phyloP scores from a whole-genome alignment of 2,888 invertebrate species.

The Sinopyrophorus schimmeli region DNA sequence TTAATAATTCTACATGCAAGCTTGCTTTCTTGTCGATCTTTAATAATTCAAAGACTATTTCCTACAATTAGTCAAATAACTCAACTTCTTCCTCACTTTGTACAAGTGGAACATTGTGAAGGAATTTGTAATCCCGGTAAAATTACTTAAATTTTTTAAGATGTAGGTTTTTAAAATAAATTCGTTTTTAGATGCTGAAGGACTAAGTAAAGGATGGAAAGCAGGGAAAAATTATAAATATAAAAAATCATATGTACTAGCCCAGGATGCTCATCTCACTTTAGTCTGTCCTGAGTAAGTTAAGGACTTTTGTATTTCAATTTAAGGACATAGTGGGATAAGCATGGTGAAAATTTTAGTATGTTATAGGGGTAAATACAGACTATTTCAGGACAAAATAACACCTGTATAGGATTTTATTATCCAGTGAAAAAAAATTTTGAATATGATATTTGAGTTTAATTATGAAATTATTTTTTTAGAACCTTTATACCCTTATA shows the following conservation, averaged over 20 bases:
- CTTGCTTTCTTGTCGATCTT: constrained; percentile 56
- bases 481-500: too few relatives aligned
- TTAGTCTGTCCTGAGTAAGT: constrained; percentile 61
- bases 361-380: too few relatives aligned
- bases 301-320: background rate
- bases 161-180: too few relatives aligned
- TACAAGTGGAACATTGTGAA: constrained; percentile 51
- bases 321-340: background rate
- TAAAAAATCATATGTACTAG: constrained; percentile 56
- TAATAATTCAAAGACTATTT: constrained; percentile 52
- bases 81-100: constrained; percentile 58
- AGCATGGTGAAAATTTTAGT: too few relatives aligned
- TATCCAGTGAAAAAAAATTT: too few relatives aligned
- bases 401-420: too few relatives aligned
- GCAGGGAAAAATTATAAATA: constrained; percentile 57
- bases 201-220: constrained; percentile 53
- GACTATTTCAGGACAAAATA: too few relatives aligned
- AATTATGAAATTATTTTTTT: too few relatives aligned
- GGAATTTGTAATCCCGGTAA: constrained; percentile 52
- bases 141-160: background rate
- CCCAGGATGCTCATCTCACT: constrained; percentile 60
- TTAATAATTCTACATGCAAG: constrained; percentile 40
- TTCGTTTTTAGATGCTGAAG: constrained; percentile 46
- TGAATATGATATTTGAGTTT: too few relatives aligned
- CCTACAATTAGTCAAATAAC: constrained; percentile 57